Evolutionary conservation across 2,797 vertebrate species (phyloP), one percentile per base, ranked within the genome.

Genomic region (Mus spretus): DNA sequence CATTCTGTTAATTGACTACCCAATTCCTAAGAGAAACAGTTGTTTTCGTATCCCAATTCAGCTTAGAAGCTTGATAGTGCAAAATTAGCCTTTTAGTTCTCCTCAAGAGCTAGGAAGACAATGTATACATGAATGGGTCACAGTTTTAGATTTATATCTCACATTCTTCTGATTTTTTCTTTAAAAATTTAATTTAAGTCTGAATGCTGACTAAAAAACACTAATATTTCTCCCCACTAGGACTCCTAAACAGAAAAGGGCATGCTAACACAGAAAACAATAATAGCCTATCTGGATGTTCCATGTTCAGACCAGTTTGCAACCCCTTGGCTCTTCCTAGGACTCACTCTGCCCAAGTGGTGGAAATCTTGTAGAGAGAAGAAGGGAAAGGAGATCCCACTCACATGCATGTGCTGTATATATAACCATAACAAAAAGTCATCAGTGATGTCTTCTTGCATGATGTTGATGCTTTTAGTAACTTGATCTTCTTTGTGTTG

Each of bases 401-500:
- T 70, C 53, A 78, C 89, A 95, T 0, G 40, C 31, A 9, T 44
- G 47, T 22, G 4, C 0, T 70, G 1, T 37, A 37, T 72, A 59
- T 57, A 10, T 28, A 20, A 13, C 65, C 63, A 17, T 89, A 57
- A 17, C 28, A 57, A 28, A 81, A 20, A 77, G 28, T 37, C 53
- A 61, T 55, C 44, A 77, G 40, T 37, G 47, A 65, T 91, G 75
- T 93, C 97, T 97, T 55, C 88, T 31, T 90, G 63, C 6, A 37
- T 63, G 53, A 47, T 61, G 57, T 97, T 81, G 3, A 92, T 53
- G 24, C 72, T 57, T 95, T 91, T 40, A 75, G 15, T 96, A 65
- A 98, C 61, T 95, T 93, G 31, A 17, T 97, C 91, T 97, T 97
- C 40, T 97, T 97, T 82, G 94, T 93, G 97, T 97, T 97, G 31